Conservation (phyloP, 2,797 vertebrate species). For the Gymnocypris eckloni region DNA sequence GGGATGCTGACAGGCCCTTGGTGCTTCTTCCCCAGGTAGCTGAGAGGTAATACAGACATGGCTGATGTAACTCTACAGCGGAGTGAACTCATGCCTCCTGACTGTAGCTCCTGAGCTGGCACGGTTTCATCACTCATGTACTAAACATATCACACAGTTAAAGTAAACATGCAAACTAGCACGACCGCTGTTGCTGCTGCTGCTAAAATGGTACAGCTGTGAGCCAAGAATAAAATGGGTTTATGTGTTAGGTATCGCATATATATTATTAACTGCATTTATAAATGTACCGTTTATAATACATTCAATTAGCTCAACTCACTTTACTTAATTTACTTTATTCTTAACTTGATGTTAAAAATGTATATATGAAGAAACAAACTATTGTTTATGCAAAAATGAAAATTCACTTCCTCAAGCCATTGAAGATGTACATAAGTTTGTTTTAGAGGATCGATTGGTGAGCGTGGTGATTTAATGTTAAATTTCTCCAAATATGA, state of each 20-base stretch:
- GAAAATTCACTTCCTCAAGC: background rate
- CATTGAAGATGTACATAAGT: background rate
- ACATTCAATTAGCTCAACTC: background rate
- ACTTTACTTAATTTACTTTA: background rate
- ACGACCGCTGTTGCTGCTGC: background rate
- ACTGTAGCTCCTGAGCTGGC: slow-evolving; percentile 61
- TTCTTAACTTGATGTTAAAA: background rate
- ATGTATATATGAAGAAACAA: background rate
- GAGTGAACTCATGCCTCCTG: slow-evolving; percentile 65
- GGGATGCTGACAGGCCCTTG: slow-evolving; percentile 35
- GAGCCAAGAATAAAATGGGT: background rate
- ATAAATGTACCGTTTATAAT: background rate
- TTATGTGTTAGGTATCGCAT: background rate
- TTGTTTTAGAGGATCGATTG: background rate
- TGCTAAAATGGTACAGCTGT: background rate
- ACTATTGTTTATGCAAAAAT: background rate
- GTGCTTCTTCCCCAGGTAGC: slow-evolving; percentile 50
- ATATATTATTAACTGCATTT: background rate
- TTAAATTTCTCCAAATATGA: background rate
- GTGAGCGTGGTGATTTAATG: background rate
- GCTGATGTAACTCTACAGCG: slow-evolving; percentile 72
- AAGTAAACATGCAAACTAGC: slow-evolving; percentile 32
- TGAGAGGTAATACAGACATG: slow-evolving; percentile 42
- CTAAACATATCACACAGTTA: slow-evolving; percentile 13
- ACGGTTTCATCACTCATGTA: slow-evolving; percentile 32